phyloP scores from a whole-genome alignment of 2,797 vertebrate genomes.

The Odontamblyopus lacepedii region DNA sequence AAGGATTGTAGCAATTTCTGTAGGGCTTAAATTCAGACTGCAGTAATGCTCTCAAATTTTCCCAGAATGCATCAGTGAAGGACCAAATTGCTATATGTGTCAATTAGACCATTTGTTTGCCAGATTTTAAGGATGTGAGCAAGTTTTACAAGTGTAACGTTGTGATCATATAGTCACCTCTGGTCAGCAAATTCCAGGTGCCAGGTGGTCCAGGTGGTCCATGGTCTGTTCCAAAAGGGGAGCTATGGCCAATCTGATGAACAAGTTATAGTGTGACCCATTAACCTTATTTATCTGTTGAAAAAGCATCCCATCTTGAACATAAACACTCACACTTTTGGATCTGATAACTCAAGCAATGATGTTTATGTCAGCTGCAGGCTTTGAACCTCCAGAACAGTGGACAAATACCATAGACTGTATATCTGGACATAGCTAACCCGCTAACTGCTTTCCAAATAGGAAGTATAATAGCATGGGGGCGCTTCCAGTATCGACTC shows the following conservation, averaged over 20 bases:
- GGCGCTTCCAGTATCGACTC: too few relatives aligned
- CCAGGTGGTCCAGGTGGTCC: neutral
- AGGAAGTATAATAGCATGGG: too few relatives aligned
- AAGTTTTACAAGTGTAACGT: neutral
- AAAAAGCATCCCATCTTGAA: neutral
- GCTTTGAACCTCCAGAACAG: too few relatives aligned
- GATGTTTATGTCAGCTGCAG: too few relatives aligned
- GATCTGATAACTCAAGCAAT: too few relatives aligned
- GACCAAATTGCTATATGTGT: neutral
- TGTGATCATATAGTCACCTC: slow-evolving; percentile 1
- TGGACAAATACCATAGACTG: too few relatives aligned
- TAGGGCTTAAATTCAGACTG: neutral
- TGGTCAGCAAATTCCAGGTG: neutral
- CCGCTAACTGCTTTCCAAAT: too few relatives aligned
- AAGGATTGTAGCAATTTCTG: neutral
- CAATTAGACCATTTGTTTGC: neutral
- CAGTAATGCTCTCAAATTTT: neutral
- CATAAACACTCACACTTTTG: too few relatives aligned
- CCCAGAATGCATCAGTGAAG: neutral
- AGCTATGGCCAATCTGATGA: neutral
- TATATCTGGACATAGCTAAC: too few relatives aligned
- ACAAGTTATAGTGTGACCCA: too few relatives aligned
- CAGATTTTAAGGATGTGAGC: neutral
- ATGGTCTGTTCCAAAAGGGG: neutral
- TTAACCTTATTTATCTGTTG: too few relatives aligned